phyloP scores from a whole-genome alignment of 2,888 invertebrate genomes.

The Allophyes oxyacanthae region DNA sequence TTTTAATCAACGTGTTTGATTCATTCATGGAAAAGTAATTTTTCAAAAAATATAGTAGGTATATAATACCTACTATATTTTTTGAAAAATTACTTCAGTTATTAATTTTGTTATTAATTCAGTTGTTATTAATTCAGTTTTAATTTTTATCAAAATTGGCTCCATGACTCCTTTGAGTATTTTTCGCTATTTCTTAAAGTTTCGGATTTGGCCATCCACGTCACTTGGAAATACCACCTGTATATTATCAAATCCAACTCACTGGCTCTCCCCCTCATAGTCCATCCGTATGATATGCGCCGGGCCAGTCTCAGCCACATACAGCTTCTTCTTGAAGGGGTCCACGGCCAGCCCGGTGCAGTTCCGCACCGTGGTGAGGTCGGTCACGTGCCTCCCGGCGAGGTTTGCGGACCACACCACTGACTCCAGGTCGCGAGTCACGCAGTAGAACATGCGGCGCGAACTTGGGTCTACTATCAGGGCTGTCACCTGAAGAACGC shows the following conservation, averaged over 20 bases:
- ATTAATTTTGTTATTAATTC: no score
- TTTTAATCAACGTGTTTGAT: no score
- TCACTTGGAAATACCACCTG: no score
- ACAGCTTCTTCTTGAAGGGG: constrained; percentile 89
- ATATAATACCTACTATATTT: no score
- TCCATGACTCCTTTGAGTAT: no score
- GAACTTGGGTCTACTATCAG: constrained; percentile 91
- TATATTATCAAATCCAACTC: constrained; percentile 52
- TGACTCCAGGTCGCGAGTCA: constrained; percentile 79
- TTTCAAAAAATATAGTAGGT: no score
- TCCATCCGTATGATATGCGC: constrained; percentile 79
- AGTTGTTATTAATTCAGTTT: no score
- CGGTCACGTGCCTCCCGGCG: constrained; percentile 82
- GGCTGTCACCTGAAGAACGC: constrained; percentile 83
- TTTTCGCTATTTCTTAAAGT: no score
- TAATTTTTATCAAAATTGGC: no score
- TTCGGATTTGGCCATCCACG: no score
- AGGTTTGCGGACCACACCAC: constrained; percentile 87
- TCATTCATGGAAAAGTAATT: no score
- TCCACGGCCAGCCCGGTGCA: constrained; percentile 86
- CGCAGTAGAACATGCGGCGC: constrained; percentile 89
- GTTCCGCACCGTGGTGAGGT: constrained; percentile 73
- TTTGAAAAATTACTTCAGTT: no score
- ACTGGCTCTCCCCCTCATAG: constrained; percentile 75
- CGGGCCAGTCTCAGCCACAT: constrained; percentile 91